phyloP scores from a whole-genome alignment of 2,113 vertebrate genomes.

The Eolophus roseicapilla region DNA sequence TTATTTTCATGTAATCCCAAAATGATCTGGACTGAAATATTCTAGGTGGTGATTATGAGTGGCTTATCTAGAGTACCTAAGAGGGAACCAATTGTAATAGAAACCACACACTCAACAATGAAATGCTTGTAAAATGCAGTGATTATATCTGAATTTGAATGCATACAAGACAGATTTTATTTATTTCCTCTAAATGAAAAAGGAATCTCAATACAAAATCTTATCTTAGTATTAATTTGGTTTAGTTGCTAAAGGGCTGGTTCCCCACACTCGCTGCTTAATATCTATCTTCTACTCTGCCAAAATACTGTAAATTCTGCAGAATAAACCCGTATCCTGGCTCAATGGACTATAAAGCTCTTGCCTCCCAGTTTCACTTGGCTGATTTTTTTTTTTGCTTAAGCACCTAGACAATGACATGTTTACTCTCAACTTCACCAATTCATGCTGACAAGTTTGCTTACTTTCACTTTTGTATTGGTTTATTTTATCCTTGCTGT shows the following conservation, averaged over 20 bases:
- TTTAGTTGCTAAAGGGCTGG: background rate
- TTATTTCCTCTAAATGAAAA: background rate
- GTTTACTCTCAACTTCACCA: background rate
- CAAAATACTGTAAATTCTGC: background rate
- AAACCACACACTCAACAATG: background rate
- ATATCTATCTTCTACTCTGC: background rate
- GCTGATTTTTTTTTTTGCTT: background rate
- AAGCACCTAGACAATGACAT: background rate
- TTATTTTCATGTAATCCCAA: background rate
- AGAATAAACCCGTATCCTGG: background rate
- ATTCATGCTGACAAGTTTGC: background rate
- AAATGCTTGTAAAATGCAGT: background rate
- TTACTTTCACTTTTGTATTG: background rate
- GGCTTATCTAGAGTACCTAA: background rate
- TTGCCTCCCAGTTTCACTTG: background rate
- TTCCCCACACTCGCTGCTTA: background rate
- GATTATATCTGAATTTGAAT: background rate
- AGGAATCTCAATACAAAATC: background rate
- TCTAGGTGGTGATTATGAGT: background rate
- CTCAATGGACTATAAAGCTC: background rate
- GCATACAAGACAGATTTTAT: background rate
- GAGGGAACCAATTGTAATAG: background rate
- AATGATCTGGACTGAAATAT: background rate
- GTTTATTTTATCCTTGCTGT: background rate
- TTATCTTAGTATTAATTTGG: background rate